phyloP scores from a whole-genome alignment of 2,113 vertebrate genomes.

The Lutjanus erythropterus region DNA sequence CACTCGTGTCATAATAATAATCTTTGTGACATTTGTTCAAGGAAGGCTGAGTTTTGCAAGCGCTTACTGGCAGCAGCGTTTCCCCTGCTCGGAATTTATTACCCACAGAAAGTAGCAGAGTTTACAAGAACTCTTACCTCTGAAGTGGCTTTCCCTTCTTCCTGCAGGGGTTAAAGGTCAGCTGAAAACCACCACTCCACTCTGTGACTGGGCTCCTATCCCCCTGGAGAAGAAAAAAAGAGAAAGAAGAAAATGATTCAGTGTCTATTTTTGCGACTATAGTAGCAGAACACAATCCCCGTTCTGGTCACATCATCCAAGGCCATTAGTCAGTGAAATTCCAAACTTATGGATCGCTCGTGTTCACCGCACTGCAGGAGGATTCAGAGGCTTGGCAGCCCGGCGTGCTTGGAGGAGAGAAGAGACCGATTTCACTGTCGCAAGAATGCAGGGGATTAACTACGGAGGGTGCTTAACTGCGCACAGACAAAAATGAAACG shows the following conservation, averaged over 20 bases:
- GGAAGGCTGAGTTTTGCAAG: background rate
- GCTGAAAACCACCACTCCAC: conserved; percentile 48
- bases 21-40: background rate
- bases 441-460: conserved; percentile 74
- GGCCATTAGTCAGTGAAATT: conserved; percentile 33
- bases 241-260: conserved; percentile 28
- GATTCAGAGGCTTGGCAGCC: conserved; percentile 16
- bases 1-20: conserved; percentile 20
- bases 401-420: conserved; percentile 26
- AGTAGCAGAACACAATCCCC: background rate
- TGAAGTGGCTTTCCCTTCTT: conserved; percentile 69
- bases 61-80: conserved; percentile 42
- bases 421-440: conserved; percentile 51
- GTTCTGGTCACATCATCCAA: background rate
- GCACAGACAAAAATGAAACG: conserved; percentile 20
- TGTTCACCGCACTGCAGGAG: conserved; percentile 25
- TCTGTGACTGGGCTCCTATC: conserved; percentile 38
- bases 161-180: conserved; percentile 69
- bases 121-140: conserved; percentile 75
- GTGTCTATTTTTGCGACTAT: background rate
- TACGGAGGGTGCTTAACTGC: conserved; percentile 50
- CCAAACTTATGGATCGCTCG: conserved; percentile 23
- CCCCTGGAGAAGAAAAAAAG: conserved; percentile 37
- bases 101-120: conserved; percentile 26
- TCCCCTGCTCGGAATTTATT: conserved; percentile 15